phyloP scores from a whole-genome alignment of 2,113 vertebrate genomes.

The Vidua macroura region DNA sequence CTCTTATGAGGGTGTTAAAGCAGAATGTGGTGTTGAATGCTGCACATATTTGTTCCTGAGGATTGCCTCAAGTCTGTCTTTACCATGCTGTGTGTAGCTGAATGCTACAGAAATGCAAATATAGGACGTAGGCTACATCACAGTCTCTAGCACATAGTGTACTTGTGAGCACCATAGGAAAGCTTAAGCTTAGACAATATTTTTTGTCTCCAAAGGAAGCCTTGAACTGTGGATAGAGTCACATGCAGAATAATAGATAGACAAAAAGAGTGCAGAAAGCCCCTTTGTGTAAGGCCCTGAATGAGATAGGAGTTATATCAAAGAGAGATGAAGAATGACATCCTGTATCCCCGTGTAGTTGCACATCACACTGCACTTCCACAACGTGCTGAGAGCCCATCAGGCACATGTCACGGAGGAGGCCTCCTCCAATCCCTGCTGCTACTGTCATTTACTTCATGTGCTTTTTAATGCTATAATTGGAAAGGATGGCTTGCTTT shows the following conservation, averaged over 20 bases:
- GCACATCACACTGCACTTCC: background rate
- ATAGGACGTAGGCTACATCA: background rate
- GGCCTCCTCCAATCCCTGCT: background rate
- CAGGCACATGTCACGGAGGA: background rate
- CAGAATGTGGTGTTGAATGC: background rate
- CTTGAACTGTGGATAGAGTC: background rate
- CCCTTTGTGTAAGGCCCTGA: background rate
- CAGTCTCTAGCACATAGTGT: background rate
- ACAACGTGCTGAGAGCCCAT: background rate
- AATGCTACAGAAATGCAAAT: background rate
- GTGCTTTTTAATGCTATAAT: background rate
- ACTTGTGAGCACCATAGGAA: background rate
- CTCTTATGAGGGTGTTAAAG: background rate
- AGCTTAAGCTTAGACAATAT: background rate
- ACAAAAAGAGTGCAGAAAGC: background rate
- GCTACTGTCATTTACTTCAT: background rate
- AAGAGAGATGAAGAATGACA: background rate
- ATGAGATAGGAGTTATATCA: background rate
- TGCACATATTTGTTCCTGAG: background rate
- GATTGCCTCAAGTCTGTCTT: background rate
- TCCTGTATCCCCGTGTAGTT: background rate
- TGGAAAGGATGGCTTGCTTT: background rate
- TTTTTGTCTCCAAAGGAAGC: background rate
- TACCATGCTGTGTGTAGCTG: background rate
- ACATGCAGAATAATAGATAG: background rate